Base-by-base conservation (phyloP, 1,140 invertebrate genomes). In the Drosophila funebris region DNA sequence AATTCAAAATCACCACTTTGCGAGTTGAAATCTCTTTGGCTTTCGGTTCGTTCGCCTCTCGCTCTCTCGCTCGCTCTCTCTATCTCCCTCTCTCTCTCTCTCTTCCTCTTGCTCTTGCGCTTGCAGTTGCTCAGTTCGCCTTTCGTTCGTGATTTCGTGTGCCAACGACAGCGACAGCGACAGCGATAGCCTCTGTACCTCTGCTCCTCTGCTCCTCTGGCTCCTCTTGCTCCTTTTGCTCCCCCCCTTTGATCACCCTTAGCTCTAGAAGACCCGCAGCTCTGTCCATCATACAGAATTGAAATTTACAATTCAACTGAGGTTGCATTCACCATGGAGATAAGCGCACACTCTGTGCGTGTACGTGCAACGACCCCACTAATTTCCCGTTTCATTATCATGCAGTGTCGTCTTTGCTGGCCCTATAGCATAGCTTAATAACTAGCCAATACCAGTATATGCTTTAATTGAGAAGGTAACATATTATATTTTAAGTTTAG, bases 1-100 rank as follows among this genome's bases (percentile, higher is more conserved):
- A 80, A 84, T 82, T 77, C 75, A 60, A 87, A 87, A 87, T 87
- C 82, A 87, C 82, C 82, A 87, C 82, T 87, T 87, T 78, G 82
- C 78, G 78, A 76, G 78, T 78, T 73, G 64, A 78, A 87, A 87
- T 85, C 82, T 85, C 82, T 80, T 80, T 72, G 64, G 66, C 62
- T 81, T 77, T 85, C 66, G 62, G 63, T 69, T 61, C 67, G 44
- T 78, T 61, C 37, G 53, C 29, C 53, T 68, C 57, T 52, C 16
- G 13, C 48, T 52, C 48, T 33, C 48, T 16, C 39, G 18, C 39
- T 16, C 39, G 3, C 36, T 14, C n/a, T 13, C 7, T 36, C 33
- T 27, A 3, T 64, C 53, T 4, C 9, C 8, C 33, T 39, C 13
- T 39, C 11, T 39, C 29, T 31, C 9, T 3, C 9, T 31, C 7